These are phyloP conservation scores for Anas bahamensis DNA, from an alignment of 2,797 vertebrate species.

Conservation along the genomic window DNA sequence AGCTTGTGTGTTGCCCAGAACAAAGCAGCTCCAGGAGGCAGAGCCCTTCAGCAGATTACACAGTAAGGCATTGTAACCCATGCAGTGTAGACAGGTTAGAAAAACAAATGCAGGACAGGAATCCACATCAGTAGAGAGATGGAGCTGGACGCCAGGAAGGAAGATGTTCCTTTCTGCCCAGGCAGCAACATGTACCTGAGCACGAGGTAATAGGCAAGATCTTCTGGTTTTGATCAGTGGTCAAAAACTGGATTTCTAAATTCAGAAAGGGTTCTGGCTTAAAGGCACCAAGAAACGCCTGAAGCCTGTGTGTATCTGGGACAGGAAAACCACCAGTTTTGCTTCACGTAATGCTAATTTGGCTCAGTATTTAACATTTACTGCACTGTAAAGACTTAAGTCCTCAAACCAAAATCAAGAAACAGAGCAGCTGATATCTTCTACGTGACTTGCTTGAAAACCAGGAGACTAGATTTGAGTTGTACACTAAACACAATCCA, in stretches of 20 bases:
- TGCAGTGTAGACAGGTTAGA: neutral
- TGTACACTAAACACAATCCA: too few relatives aligned
- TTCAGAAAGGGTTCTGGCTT: neutral
- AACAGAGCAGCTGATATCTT: neutral
- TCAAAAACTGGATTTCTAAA: neutral
- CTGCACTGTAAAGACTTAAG: neutral
- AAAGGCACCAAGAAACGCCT: neutral
- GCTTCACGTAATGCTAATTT: neutral
- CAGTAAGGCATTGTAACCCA: accelerated
- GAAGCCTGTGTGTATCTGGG: neutral
- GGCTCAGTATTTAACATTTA: neutral
- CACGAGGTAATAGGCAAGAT: neutral
- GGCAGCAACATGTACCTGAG: neutral
- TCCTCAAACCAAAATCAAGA: neutral
- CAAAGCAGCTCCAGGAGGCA: neutral
- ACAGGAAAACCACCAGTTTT: neutral
- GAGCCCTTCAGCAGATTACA: neutral
- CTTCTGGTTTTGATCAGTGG: neutral
- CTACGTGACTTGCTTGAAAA: neutral
- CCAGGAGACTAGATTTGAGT: neutral
- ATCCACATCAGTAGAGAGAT: neutral
- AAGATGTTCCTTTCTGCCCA: neutral
- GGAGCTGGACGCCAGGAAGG: neutral
- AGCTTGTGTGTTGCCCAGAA: neutral
- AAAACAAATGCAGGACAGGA: neutral